Percentiles rank a stretch among this genome's conserved stretches.
Evolutionary conservation across 2,888 invertebrate species (phyloP).

Genomic region (Galeopsomyia nigrocyanea): DNA sequence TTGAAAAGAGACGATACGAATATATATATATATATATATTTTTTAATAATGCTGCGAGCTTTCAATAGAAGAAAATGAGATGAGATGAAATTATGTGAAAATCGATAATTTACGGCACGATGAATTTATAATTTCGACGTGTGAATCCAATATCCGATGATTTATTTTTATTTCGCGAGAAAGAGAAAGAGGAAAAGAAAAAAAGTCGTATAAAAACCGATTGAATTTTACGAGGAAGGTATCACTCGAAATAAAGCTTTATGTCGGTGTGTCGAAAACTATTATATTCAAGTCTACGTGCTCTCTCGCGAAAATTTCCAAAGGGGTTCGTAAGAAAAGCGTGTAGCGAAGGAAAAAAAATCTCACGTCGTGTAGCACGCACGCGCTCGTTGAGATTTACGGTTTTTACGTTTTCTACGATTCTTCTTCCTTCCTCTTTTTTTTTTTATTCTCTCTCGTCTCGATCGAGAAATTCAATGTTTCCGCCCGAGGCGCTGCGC

Average conservation of each 20-base stretch:
- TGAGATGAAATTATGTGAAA: no score
- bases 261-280: conserved; percentile 31
- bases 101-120: no score
- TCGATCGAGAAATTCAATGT: no score
- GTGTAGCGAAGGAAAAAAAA: conserved; percentile 22
- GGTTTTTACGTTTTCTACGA: conserved; percentile 2
- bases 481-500: no score
- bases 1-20: neutral
- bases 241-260: conserved; percentile 45
- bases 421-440: conserved; percentile 1
- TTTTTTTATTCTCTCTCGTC: no score
- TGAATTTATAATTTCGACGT: no score
- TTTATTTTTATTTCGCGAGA: no score
- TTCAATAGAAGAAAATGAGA: no score
- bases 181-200: no score
- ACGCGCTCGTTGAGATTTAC: conserved; percentile 12
- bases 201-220: neutral
- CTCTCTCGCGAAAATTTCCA: conserved; percentile 26
- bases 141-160: no score
- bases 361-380: conserved; percentile 29
- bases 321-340: conserved; percentile 25
- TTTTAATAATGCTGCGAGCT: no score
- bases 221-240: conserved; percentile 32
- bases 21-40: no score
- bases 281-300: conserved; percentile 29